phyloP scores from a whole-genome alignment of 2,113 vertebrate genomes.

The Phycodurus eques region DNA sequence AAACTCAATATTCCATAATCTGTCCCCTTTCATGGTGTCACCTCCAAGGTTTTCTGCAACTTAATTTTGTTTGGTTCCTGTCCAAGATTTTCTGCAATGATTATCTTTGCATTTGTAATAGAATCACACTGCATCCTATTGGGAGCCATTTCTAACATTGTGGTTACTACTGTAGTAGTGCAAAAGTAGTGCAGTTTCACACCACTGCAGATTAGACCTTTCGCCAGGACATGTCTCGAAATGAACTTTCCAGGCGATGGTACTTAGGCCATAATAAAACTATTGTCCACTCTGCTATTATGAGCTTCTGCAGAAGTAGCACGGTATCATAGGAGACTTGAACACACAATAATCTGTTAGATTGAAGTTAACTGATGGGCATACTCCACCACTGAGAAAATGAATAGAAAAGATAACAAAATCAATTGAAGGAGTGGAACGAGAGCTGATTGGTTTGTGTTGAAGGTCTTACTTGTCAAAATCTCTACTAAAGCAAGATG shows the following conservation, averaged over 20 bases:
- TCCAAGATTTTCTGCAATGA: neutral
- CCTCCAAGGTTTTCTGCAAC: neutral
- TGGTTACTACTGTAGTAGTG: neutral
- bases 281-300: slow-evolving; percentile 5
- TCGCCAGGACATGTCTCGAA: neutral
- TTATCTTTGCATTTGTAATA: neutral
- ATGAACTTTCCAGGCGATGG: neutral
- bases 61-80: neutral
- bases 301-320: slow-evolving; percentile 9
- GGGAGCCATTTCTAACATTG: neutral
- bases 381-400: slow-evolving; percentile 6
- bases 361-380: slow-evolving; percentile 23
- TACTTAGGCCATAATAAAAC: neutral
- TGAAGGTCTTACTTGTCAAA: slow-evolving; percentile 1
- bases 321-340: slow-evolving; percentile 1
- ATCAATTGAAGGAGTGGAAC: neutral
- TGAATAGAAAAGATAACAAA: neutral
- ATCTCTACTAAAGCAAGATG: neutral
- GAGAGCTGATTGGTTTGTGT: neutral
- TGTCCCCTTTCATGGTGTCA: neutral
- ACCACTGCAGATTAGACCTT: slow-evolving; percentile 1
- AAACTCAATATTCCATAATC: neutral
- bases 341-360: slow-evolving; percentile 16
- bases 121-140: neutral
- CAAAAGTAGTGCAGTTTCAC: neutral